Evolutionary conservation across 1,140 invertebrate genomes (phyloP).

Genomic region (Platyura marginata): DNA sequence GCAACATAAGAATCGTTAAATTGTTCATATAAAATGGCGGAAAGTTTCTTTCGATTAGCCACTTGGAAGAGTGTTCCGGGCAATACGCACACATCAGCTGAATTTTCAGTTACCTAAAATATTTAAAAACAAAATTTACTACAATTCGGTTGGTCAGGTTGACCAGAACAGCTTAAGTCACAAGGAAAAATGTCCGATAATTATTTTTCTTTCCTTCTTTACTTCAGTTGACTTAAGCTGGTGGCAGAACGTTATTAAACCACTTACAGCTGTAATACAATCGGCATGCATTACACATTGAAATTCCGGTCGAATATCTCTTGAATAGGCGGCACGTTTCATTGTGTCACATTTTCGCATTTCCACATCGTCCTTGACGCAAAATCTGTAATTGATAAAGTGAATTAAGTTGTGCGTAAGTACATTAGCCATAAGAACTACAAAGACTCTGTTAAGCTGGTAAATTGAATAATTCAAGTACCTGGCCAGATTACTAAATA

Average conservation of each 20-base stretch:
- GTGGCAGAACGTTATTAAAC: no score
- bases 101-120: constrained; percentile 2
- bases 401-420: no score
- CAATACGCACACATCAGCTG: constrained; percentile 13
- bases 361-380: constrained; percentile 38
- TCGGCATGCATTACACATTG: constrained; percentile 39
- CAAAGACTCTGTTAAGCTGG: no score
- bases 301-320: constrained; percentile 49
- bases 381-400: constrained; percentile 30
- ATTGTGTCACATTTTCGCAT: constrained; percentile 46
- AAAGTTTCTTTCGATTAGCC: constrained; percentile 9
- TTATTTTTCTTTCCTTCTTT: no score
- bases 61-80: no score
- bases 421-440: no score
- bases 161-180: no score
- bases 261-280: no score
- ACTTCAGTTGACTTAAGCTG: no score
- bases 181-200: no score
- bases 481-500: no score
- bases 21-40: constrained; percentile 16
- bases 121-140: not conserved
- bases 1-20: constrained; percentile 15
- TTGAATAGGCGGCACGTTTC: constrained; percentile 43
- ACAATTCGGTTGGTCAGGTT: not conserved
- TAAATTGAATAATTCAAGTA: no score